phyloP scores from a whole-genome alignment of 2,888 invertebrate genomes.

The Conistra vaccinii region DNA sequence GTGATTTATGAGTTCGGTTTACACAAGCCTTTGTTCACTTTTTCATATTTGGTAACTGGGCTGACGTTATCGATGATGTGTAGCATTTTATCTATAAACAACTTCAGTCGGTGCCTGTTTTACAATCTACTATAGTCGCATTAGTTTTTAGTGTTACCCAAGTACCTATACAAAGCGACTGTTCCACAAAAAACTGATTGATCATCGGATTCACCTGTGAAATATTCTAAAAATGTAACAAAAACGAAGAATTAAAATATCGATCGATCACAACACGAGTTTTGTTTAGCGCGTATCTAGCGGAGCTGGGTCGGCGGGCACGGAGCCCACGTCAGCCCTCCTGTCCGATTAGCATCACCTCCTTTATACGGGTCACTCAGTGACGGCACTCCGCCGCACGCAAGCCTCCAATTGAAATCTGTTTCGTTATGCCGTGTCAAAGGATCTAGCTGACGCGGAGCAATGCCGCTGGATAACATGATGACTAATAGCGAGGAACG shows the following conservation, averaged over 20 bases:
- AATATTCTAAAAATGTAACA: constrained; percentile 68
- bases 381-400: constrained; percentile 75
- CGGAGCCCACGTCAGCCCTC: constrained; percentile 82
- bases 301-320: constrained; percentile 64
- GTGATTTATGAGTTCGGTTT: constrained; percentile 80
- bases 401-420: constrained; percentile 86
- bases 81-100: constrained; percentile 30
- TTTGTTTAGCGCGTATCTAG: constrained; percentile 72
- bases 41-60: constrained; percentile 75
- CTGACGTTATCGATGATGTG: constrained; percentile 65
- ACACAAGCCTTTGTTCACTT: constrained; percentile 74
- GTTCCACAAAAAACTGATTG: constrained; percentile 58
- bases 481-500: constrained; percentile 82
- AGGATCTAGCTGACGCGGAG: constrained; percentile 84
- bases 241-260: constrained; percentile 75
- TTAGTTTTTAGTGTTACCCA: constrained; percentile 14
- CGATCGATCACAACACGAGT: constrained; percentile 82
- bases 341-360: constrained; percentile 90
- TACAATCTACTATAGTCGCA: constrained; percentile 2
- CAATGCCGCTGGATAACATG: constrained; percentile 82
- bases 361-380: constrained; percentile 85
- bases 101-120: background rate
- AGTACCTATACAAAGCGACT: background rate
- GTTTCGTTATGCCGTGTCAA: constrained; percentile 88
- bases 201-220: constrained; percentile 65